Percentiles rank a stretch among this genome's conserved stretches.
These are phyloP conservation scores for Nesidiocoris tenuis DNA, from an alignment of 2,888 invertebrate genomes.

Conservation along the genomic window DNA sequence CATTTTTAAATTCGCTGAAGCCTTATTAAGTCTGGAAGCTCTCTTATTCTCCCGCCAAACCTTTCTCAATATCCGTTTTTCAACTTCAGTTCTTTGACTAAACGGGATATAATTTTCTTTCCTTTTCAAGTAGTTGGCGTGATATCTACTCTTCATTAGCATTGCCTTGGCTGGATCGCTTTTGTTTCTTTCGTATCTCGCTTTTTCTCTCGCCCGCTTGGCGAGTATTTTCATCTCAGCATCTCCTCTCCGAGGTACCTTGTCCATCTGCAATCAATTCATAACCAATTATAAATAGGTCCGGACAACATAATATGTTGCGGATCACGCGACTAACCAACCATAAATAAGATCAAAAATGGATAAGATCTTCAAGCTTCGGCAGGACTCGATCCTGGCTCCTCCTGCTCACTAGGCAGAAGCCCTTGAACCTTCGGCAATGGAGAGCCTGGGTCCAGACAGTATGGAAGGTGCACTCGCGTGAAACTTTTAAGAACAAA, in stretches of 20 bases:
- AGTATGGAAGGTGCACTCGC: no score
- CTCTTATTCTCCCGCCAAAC: slow-evolving; percentile 21
- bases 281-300: no score
- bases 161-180: background rate
- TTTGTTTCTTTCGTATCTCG: background rate
- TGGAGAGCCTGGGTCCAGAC: no score
- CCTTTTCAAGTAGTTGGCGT: slow-evolving; percentile 7
- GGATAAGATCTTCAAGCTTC: no score
- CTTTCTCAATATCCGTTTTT: slow-evolving; percentile 8
- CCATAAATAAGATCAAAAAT: no score
- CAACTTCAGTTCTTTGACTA: slow-evolving; percentile 4
- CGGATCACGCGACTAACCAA: no score
- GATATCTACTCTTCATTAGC: background rate
- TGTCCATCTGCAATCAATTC: background rate
- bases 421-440: no score
- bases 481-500: no score
- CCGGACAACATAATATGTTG: no score
- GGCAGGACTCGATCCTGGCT: no score
- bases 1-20: no score
- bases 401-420: no score
- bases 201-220: background rate
- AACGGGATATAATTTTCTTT: slow-evolving; percentile 7
- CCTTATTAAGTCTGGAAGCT: slow-evolving; percentile 4
- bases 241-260: background rate
- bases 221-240: background rate